Evolutionary conservation across 2,888 invertebrate species (phyloP), one percentile per base, ranked within the genome.

Genomic region (Odontothrips loti): DNA sequence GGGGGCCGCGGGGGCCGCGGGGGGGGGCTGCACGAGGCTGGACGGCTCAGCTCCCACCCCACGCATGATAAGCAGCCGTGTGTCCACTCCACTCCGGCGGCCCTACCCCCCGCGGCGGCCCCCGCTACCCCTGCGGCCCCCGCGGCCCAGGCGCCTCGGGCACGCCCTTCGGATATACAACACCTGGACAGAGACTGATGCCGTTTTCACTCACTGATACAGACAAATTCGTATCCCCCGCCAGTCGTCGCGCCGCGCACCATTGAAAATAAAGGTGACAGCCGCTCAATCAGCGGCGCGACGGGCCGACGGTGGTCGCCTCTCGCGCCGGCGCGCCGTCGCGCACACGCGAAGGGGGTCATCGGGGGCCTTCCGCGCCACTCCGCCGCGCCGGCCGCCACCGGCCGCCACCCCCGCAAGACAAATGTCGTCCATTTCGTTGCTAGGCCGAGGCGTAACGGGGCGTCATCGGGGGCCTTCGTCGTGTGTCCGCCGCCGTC

Each of bases 211-310:
- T 75, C 68, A 75, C 68, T 75, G 68, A 75, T 75, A 75, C 68
- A 75, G 68, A 75, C 68, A 75, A 75, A 75, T 75, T 23, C 68
- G 68, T 27, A 27, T 12, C 23, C 68, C 68, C 23, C 27, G 68
- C 27, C 58, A 58, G 58, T 58, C 58, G 34, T 43, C 58, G 15
- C 58, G 0, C 15, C 58, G 58, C 68, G 27, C 68, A 27, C 68
- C 68, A 75, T 75, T 75, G 68, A 75, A 75, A 75, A 75, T 75
- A 75, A 75, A 75, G 68, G 68, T 75, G 68, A 75, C 68, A 75
- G 68, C 68, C 68, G 68, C 68, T 75, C 68, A 75, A 75, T 75
- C 68, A 75, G 68, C 34, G 34, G 34, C 34, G 23, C 11, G 3
- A 12, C 48, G 48, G 48, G 48, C 48, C 48, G 48, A 17, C n/a